These are phyloP conservation scores for Lophius piscatorius DNA, from an alignment of 2,113 vertebrate species.

Conservation along the genomic window DNA sequence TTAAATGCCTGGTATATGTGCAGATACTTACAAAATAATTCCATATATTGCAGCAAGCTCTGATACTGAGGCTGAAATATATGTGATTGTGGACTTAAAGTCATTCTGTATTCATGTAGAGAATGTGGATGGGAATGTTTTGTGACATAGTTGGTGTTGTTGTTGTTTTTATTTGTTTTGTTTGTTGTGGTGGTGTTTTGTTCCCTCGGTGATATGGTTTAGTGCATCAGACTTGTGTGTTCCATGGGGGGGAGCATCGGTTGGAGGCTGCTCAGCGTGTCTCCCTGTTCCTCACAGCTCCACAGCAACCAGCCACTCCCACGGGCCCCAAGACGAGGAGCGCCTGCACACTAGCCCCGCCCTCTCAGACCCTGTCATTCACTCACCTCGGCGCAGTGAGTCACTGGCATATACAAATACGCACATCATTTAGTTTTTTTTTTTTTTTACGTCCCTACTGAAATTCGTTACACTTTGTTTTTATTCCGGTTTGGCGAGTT, in stretches of 20 bases:
- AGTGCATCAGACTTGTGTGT: slow-evolving; percentile 78
- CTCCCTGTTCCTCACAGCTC: slow-evolving; percentile 87
- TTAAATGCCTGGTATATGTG: not conserved
- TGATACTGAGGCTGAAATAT: slow-evolving; percentile 62
- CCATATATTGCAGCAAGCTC: slow-evolving; percentile 62
- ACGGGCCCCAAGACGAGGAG: slow-evolving; percentile 78
- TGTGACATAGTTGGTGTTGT: slow-evolving; percentile 69
- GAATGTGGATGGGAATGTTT: slow-evolving; percentile 60
- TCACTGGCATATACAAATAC: not conserved
- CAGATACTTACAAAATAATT: not conserved
- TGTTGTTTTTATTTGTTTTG: slow-evolving; percentile 53
- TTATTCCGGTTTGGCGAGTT: too few relatives aligned
- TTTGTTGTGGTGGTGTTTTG: slow-evolving; percentile 58
- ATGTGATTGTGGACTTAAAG: slow-evolving; percentile 43
- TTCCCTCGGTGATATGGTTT: slow-evolving; percentile 55
- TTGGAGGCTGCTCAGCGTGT: slow-evolving; percentile 84
- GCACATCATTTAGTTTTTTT: not conserved
- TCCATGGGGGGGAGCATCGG: slow-evolving; percentile 74
- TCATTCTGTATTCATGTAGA: slow-evolving; percentile 37
- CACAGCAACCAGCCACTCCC: slow-evolving; percentile 75
- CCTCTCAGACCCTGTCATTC: slow-evolving; percentile 72
- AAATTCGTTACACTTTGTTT: too few relatives aligned
- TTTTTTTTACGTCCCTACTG: not conserved
- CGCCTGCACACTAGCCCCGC: slow-evolving; percentile 75
- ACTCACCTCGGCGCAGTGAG: slow-evolving; percentile 83